phyloP scores from a whole-genome alignment of 2,797 vertebrate species.

The Pseudomugil gertrudae region DNA sequence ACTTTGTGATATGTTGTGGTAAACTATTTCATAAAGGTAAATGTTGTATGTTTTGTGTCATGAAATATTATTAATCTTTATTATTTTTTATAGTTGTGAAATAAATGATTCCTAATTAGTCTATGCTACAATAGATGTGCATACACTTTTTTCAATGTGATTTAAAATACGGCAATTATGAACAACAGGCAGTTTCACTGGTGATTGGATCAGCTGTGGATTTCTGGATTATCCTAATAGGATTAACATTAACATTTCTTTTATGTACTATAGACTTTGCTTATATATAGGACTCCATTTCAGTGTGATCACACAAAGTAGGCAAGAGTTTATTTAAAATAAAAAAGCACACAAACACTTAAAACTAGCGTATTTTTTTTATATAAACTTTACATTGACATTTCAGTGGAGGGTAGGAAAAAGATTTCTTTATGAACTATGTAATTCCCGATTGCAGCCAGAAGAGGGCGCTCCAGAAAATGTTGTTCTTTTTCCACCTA shows the following conservation, averaged over 20 bases:
- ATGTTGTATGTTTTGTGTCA: conserved; percentile 1
- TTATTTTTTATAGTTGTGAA: background rate
- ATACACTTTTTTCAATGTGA: background rate
- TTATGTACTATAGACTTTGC: conserved; percentile 38
- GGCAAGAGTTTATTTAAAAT: no score
- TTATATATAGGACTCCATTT: background rate
- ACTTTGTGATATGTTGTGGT: conserved; percentile 6
- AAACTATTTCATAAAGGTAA: conserved; percentile 4
- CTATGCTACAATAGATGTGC: background rate
- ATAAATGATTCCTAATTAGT: background rate
- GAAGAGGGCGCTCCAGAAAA: conserved; percentile 80
- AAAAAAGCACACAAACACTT: no score
- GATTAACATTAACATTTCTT: conserved; percentile 70
- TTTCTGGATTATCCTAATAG: conserved; percentile 76
- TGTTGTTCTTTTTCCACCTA: conserved; percentile 78
- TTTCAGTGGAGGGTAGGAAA: background rate
- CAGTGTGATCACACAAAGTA: background rate
- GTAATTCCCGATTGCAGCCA: conserved; percentile 74
- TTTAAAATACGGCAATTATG: background rate
- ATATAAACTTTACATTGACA: no score
- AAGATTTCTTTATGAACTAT: conserved; percentile 25
- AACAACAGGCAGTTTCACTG: conserved; percentile 25
- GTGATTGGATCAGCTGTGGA: conserved; percentile 51
- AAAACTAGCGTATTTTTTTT: no score
- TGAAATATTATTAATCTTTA: background rate